A percentile compares a stretch with the other conserved stretches of the same genome.
These are phyloP conservation scores for Vanacampus margaritifer DNA, from an alignment of 2,113 vertebrate genomes.

Conservation along the genomic window DNA sequence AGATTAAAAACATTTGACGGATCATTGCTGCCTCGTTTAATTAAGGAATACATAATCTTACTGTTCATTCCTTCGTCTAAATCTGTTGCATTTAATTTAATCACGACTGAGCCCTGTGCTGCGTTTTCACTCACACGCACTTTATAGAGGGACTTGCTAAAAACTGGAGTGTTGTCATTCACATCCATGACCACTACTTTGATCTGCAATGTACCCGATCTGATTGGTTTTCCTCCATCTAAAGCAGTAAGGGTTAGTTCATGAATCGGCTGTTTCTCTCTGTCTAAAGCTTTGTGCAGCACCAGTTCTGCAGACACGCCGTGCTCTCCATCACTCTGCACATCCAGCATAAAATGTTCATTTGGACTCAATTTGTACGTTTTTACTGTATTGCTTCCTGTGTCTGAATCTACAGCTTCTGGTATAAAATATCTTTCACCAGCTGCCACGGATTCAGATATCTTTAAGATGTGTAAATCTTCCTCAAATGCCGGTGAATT, in stretches of 20 bases:
- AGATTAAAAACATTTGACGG: slow-evolving; percentile 69
- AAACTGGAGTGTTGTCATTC: slow-evolving; percentile 61
- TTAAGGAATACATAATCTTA: slow-evolving; percentile 34
- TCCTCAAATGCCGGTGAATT: slow-evolving; percentile 70
- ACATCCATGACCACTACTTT: slow-evolving; percentile 55
- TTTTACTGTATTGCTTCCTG: slow-evolving; percentile 50
- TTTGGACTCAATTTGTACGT: slow-evolving; percentile 31
- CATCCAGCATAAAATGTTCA: slow-evolving; percentile 33
- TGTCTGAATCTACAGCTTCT: slow-evolving; percentile 50
- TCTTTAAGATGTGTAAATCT: slow-evolving; percentile 45
- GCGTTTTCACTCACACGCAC: slow-evolving; percentile 50
- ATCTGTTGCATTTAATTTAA: slow-evolving; percentile 62
- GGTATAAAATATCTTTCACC: slow-evolving; percentile 54
- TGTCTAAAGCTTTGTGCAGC: slow-evolving; percentile 53
- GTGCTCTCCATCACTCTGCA: slow-evolving; percentile 28
- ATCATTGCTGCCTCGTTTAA: slow-evolving; percentile 68
- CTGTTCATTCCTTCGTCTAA: slow-evolving; percentile 67
- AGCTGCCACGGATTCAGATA: slow-evolving; percentile 48
- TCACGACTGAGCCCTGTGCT: slow-evolving; percentile 18
- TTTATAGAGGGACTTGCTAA: slow-evolving; percentile 62
- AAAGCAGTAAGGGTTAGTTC: slow-evolving; percentile 40
- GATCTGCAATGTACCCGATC: slow-evolving; percentile 42
- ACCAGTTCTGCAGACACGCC: slow-evolving; percentile 39
- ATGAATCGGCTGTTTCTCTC: slow-evolving; percentile 53
- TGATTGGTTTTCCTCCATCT: slow-evolving; percentile 52